phyloP scores from a whole-genome alignment of 2,888 invertebrate species.

The Plebejus argus region DNA sequence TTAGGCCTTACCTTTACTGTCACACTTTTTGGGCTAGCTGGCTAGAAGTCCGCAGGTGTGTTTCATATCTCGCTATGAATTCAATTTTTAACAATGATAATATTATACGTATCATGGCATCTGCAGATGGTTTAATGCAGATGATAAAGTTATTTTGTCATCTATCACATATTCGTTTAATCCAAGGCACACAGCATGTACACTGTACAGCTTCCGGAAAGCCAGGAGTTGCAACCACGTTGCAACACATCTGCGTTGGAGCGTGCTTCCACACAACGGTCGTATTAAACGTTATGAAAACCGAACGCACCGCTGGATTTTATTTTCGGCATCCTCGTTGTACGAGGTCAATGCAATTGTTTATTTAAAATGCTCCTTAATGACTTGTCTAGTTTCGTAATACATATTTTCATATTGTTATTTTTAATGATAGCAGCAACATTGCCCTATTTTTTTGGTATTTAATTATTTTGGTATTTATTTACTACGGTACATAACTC shows the following conservation, averaged over 20 bases:
- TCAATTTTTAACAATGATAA: too few species aligned
- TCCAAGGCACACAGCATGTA: slow-evolving; percentile 51
- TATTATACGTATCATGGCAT: too few species aligned
- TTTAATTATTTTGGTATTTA: too few species aligned
- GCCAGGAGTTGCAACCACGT: slow-evolving; percentile 49
- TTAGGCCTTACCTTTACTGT: too few species aligned
- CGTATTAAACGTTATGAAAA: slow-evolving; percentile 28
- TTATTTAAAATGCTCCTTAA: slow-evolving; percentile 13
- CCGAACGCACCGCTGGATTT: slow-evolving; percentile 14
- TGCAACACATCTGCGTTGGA: slow-evolving; percentile 55
- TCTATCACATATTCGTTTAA: background rate
- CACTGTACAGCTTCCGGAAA: slow-evolving; percentile 60
- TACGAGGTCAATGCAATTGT: background rate
- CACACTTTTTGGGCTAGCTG: too few species aligned
- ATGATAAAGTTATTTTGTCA: background rate
- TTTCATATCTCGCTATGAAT: too few species aligned
- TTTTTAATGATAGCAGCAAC: slow-evolving; percentile 22
- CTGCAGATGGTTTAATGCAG: too few species aligned
- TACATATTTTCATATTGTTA: slow-evolving; percentile 8
- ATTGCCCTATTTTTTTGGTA: background rate
- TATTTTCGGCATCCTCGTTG: slow-evolving; percentile 31
- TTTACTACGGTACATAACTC: background rate
- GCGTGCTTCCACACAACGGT: slow-evolving; percentile 58
- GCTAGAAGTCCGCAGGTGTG: too few species aligned
- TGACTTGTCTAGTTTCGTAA: slow-evolving; percentile 22